Conservation (phyloP, 2,797 vertebrate genomes). For the Hydrocynus forskahlii region DNA sequence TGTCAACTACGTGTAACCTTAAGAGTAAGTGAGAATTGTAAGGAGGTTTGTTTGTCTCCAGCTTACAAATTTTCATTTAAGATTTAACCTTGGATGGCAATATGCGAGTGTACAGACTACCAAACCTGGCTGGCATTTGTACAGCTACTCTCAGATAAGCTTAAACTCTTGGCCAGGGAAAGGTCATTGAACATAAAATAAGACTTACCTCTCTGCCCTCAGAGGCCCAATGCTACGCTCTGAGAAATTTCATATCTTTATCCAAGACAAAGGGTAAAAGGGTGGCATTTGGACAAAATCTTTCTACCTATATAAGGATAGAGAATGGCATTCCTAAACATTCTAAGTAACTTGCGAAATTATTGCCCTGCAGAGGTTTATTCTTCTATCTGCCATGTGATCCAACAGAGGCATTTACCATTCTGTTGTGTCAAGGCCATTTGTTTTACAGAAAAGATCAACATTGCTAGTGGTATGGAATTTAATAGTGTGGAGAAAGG, state of each 20-base stretch:
- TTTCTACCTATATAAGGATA: not conserved
- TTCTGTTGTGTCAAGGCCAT: no score
- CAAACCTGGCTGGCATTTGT: conserved; percentile 31
- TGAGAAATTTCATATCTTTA: not conserved
- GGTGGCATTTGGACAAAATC: not conserved
- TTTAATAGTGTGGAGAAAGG: no score
- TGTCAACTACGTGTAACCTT: not conserved
- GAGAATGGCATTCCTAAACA: not conserved
- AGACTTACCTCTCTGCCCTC: conserved; percentile 63
- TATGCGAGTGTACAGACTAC: not conserved
- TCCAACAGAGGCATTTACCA: no score
- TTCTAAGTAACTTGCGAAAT: not conserved
- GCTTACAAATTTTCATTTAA: not conserved
- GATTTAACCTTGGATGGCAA: not conserved
- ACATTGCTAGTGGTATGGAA: no score
- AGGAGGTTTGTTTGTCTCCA: not conserved
- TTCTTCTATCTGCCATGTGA: no score
- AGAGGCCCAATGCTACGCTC: conserved; percentile 36
- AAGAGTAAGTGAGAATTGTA: not conserved
- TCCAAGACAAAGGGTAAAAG: not conserved
- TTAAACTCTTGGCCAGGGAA: conserved; percentile 43
- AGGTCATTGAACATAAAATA: conserved; percentile 61
- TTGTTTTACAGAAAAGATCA: no score
- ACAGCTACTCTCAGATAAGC: conserved; percentile 49
- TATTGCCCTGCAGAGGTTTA: not conserved